These are phyloP conservation scores for Hyaena hyaena DNA, from an alignment of 2,113 vertebrate species.

Conservation along the genomic window DNA sequence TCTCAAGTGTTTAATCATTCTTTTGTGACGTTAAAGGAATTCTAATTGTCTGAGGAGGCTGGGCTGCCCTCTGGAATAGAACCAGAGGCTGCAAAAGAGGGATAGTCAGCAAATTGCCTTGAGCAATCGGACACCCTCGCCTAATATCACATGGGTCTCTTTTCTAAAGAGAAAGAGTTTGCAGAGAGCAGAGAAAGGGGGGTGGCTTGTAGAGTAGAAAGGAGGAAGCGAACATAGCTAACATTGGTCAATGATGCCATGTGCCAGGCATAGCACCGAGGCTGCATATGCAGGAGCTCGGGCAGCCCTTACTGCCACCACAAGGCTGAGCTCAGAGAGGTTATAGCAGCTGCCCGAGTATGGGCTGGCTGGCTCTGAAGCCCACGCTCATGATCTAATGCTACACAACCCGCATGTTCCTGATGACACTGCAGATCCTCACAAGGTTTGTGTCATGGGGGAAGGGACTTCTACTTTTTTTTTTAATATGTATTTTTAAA, in stretches of 20 bases:
- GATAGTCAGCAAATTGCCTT: not conserved
- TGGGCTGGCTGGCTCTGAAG: not conserved
- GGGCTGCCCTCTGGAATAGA: not conserved
- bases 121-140: not conserved
- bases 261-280: not conserved
- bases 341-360: not conserved
- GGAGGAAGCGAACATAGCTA: not conserved
- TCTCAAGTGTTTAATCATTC: not conserved
- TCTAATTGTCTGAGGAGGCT: not conserved
- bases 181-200: not conserved
- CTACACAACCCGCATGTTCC: fast-evolving
- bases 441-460: not conserved
- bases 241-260: fast-evolving
- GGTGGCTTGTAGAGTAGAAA: not conserved
- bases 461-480: not conserved
- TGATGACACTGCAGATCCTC: not conserved
- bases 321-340: not conserved
- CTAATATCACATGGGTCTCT: not conserved
- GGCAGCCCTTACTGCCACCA: not conserved
- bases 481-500: too few species aligned
- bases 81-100: not conserved
- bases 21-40: not conserved
- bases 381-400: fast-evolving
- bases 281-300: not conserved
- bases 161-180: not conserved